Base-by-base conservation (phyloP, 2,888 invertebrate genomes). In the Busseola fusca region DNA sequence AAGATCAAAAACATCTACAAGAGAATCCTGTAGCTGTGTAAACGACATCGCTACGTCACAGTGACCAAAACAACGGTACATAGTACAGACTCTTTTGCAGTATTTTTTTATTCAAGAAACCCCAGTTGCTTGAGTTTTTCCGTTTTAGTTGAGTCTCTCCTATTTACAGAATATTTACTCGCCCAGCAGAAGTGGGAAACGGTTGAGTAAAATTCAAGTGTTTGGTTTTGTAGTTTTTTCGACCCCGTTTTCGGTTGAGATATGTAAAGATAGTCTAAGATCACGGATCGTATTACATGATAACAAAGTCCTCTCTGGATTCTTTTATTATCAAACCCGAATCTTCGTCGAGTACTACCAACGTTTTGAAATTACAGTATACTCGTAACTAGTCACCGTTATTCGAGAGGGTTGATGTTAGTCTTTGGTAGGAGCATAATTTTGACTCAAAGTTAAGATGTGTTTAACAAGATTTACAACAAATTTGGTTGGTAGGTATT, bases 261-360 rank as follows among this genome's bases (percentile, higher is more conserved):
- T 72, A 58, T 27, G 63, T n/a, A 54, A 30, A 52, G 63, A 78
- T 63, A 63, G 54, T 50, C 10, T 52, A 16, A 42, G 65, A 50
- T 75, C 45, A 50, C n/a, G 74, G 59, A n/a, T 64, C 62, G 45
- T 37, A 48, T 63, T 60, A 40, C 54, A 54, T 45, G 42, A 48
- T 18, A 45, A 56, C 40, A 45, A 30, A 74, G 66, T 37, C 34
- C 34, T 34, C 34, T 7, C 30, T 54, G 42, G 42, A 74, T 74
- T 59, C 25, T 78, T 73, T 78, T 78, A 60, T 63, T 48, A 78
- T 45, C 27, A 30, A 52, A 63, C 45, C 34, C 58, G 56, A 65
- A 76, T 76, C 30, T 65, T 74, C 25, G 27, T 74, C 25, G 25
- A 80, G 76, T 40, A 56, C 21, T 25, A 12, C 3, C 14, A 27